phyloP scores from a whole-genome alignment of 2,113 vertebrate genomes.

The Ovibos moschatus region DNA sequence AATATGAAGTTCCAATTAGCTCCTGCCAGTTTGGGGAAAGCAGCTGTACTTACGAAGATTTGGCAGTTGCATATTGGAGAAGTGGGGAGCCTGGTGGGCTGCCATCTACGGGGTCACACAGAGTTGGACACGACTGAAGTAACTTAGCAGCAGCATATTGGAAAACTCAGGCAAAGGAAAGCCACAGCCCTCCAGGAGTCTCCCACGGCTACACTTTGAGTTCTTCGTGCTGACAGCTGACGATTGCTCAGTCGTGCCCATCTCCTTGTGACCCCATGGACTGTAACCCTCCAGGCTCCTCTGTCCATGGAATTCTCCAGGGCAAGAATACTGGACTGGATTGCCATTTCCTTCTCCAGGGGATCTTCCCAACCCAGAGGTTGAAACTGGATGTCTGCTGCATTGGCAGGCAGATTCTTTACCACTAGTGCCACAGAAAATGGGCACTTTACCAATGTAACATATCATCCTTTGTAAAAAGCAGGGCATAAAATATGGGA shows the following conservation, averaged over 20 bases:
- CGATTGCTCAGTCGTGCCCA: neutral
- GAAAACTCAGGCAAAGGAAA: neutral
- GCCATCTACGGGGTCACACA: no score
- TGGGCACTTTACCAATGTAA: neutral
- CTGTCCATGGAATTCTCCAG: neutral
- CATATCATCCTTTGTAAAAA: neutral
- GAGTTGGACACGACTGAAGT: no score
- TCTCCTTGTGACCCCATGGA: neutral
- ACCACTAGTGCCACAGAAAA: neutral
- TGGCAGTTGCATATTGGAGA: neutral
- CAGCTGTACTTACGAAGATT: neutral
- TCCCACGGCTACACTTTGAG: neutral
- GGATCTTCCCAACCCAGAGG: neutral
- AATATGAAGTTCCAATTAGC: neutral
- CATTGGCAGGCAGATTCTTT: neutral
- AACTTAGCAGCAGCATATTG: no score
- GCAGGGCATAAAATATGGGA: neutral
- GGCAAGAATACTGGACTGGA: neutral
- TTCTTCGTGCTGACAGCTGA: neutral
- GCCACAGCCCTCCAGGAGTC: neutral
- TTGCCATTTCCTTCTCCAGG: neutral
- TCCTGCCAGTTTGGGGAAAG: neutral
- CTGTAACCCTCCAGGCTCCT: neutral
- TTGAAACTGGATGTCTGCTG: neutral
- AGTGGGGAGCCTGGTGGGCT: neutral